Evolutionary conservation across 2,797 vertebrate genomes (phyloP).

Genomic region (Trichosurus vulpecula): DNA sequence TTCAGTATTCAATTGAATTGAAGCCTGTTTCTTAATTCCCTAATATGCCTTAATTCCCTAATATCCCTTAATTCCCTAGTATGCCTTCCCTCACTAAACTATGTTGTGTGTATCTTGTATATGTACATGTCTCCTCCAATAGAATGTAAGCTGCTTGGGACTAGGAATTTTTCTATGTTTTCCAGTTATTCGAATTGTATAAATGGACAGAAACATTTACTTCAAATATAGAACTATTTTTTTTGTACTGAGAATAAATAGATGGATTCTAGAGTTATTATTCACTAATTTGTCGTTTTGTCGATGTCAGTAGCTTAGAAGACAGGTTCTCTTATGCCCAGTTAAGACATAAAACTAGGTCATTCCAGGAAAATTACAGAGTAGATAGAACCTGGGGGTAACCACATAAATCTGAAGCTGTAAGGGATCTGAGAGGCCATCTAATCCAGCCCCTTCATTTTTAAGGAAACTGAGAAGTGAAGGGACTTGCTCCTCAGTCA

Average conservation of each 20-base stretch:
- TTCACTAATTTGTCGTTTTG: not conserved
- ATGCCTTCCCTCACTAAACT: not conserved
- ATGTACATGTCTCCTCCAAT: not conserved
- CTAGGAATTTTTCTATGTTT: not conserved
- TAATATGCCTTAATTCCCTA: not conserved
- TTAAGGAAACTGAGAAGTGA: not conserved
- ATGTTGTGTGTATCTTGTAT: not conserved
- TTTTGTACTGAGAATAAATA: conserved; percentile 37
- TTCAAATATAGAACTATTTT: not conserved
- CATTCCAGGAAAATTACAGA: not conserved
- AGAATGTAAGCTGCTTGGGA: not conserved
- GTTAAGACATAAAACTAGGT: not conserved
- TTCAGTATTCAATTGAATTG: not conserved
- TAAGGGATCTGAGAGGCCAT: not conserved
- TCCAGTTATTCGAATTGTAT: not conserved
- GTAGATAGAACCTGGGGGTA: not conserved
- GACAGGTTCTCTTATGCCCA: not conserved
- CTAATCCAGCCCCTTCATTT: not conserved
- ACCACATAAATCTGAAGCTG: not conserved
- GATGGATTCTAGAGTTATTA: conserved; percentile 3
- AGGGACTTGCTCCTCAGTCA: not conserved
- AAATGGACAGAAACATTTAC: not conserved
- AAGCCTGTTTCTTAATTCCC: not conserved
- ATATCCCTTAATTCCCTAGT: not conserved
- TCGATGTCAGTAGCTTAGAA: not conserved